Evolutionary conservation across 2,888 invertebrate species (phyloP).

Genomic region (Chorisops tibialis): DNA sequence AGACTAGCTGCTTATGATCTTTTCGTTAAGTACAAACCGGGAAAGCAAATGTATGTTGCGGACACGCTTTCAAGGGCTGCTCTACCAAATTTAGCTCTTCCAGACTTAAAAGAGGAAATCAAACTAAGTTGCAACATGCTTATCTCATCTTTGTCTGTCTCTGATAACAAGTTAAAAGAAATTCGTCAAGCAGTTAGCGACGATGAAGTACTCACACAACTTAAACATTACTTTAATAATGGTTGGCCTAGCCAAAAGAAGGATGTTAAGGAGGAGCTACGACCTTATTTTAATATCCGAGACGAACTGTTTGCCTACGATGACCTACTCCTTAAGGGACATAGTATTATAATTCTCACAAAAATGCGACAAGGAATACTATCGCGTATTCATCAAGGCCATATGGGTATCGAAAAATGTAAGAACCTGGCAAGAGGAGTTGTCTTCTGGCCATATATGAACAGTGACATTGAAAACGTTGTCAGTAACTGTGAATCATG

Average conservation of each 20-base stretch:
- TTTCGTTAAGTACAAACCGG: slow-evolving; percentile 37
- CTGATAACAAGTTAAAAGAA: slow-evolving; percentile 10
- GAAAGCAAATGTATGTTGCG: slow-evolving; percentile 39
- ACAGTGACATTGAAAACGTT: slow-evolving; percentile 30
- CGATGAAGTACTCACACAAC: slow-evolving; percentile 20
- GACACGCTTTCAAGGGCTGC: slow-evolving; percentile 40
- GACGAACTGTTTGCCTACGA: slow-evolving; percentile 28
- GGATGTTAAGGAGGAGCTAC: background rate
- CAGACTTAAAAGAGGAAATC: slow-evolving; percentile 3
- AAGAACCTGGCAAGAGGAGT: too few species aligned
- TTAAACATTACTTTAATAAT: slow-evolving; percentile 22
- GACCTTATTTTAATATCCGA: background rate
- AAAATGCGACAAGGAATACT: slow-evolving; percentile 21
- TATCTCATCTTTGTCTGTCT: background rate
- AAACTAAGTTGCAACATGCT: slow-evolving; percentile 15
- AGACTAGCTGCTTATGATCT: slow-evolving; percentile 38
- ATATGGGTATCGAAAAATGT: too few species aligned
- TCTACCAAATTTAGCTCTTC: slow-evolving; percentile 1
- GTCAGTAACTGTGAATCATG: slow-evolving; percentile 33
- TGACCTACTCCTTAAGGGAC: slow-evolving; percentile 21
- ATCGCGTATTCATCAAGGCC: slow-evolving; percentile 27
- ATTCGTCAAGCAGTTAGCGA: slow-evolving; percentile 6
- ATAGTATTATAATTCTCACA: slow-evolving; percentile 21
- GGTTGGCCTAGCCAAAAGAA: slow-evolving; percentile 20
- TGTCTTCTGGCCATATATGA: slow-evolving; percentile 32